Percentiles rank a stretch among this genome's conserved stretches.
Evolutionary conservation across 2,888 invertebrate species (phyloP).

Genomic region (Ganaspis brasiliensis): DNA sequence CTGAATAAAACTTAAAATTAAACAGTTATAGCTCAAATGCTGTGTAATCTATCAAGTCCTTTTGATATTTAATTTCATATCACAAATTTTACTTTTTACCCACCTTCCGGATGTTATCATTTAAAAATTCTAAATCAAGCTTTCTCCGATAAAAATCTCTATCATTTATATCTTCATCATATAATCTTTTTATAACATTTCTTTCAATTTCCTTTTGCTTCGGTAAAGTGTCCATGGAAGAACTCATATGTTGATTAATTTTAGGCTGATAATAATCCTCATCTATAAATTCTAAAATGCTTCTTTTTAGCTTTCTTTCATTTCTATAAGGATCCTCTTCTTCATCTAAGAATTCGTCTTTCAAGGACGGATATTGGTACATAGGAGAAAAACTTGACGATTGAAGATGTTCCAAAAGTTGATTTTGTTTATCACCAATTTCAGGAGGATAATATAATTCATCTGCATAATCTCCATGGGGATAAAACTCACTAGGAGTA

Average conservation of each 20-base stretch:
- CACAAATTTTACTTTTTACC: background rate
- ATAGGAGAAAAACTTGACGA: slow-evolving; percentile 3
- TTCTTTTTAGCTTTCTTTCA: slow-evolving; percentile 41
- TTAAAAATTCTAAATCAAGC: slow-evolving; percentile 49
- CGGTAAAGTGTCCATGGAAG: background rate
- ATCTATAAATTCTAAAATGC: slow-evolving; percentile 41
- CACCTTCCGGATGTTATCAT: slow-evolving; percentile 42
- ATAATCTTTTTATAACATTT: background rate
- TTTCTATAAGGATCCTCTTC: slow-evolving; percentile 36
- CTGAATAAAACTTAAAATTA: no score
- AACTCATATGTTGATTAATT: slow-evolving; percentile 2
- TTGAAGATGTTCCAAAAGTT: slow-evolving; percentile 16
- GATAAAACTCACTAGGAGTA: slow-evolving; percentile 86
- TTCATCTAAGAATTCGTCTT: slow-evolving; percentile 29
- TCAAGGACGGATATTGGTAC: slow-evolving; percentile 32
- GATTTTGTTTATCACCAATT: slow-evolving; percentile 18
- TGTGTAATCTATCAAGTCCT: no score
- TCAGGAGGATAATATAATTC: slow-evolving; percentile 89
- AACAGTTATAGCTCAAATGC: no score
- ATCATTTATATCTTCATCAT: background rate
- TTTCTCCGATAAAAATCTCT: background rate
- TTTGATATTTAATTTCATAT: background rate
- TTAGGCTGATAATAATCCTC: slow-evolving; percentile 56
- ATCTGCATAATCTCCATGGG: slow-evolving; percentile 88
- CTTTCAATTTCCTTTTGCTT: background rate